A percentile compares a stretch with the other conserved stretches of the same genome.
Conservation (phyloP, 2,888 invertebrate species). For the Margaritifera margaritifera region DNA sequence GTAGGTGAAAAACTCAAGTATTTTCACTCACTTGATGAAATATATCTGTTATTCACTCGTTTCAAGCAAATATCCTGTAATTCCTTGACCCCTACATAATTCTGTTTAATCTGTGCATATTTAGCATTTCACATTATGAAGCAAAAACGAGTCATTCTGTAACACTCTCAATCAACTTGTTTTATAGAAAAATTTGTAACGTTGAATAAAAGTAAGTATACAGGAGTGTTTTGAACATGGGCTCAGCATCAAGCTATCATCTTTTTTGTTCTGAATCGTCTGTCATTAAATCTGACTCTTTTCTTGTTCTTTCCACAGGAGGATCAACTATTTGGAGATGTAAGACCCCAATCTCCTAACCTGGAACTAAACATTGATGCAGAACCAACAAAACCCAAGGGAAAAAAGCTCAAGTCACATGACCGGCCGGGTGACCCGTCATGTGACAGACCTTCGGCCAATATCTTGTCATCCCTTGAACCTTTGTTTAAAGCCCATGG, state of each 20-base stretch:
- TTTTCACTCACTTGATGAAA: too few relatives aligned
- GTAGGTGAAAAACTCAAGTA: too few relatives aligned
- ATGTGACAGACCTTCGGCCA: slow-evolving; percentile 34
- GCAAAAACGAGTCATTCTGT: too few relatives aligned
- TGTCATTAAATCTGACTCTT: not conserved
- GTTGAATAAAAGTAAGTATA: slow-evolving; percentile 1
- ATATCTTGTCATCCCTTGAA: slow-evolving; percentile 45
- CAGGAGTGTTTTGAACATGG: not conserved
- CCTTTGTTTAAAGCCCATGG: slow-evolving; percentile 52
- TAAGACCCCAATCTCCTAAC: slow-evolving; percentile 6
- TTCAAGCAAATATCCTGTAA: too few relatives aligned
- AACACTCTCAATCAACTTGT: too few relatives aligned
- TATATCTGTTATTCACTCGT: too few relatives aligned
- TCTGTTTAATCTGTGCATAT: too few relatives aligned
- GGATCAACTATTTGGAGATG: slow-evolving; percentile 45
- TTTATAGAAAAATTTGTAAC: too few relatives aligned
- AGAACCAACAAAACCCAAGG: slow-evolving; percentile 23
- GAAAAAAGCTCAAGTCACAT: slow-evolving; percentile 29
- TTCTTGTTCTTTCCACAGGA: slow-evolving; percentile 42
- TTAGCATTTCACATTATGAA: too few relatives aligned
- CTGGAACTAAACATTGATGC: slow-evolving; percentile 5
- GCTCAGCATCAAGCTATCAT: too few relatives aligned
- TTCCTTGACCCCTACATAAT: too few relatives aligned
- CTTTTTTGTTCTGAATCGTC: not conserved
- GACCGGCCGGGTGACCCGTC: slow-evolving; percentile 26